phyloP scores from a whole-genome alignment of 1,140 invertebrate species.

The Camponotus pennsylvanicus region DNA sequence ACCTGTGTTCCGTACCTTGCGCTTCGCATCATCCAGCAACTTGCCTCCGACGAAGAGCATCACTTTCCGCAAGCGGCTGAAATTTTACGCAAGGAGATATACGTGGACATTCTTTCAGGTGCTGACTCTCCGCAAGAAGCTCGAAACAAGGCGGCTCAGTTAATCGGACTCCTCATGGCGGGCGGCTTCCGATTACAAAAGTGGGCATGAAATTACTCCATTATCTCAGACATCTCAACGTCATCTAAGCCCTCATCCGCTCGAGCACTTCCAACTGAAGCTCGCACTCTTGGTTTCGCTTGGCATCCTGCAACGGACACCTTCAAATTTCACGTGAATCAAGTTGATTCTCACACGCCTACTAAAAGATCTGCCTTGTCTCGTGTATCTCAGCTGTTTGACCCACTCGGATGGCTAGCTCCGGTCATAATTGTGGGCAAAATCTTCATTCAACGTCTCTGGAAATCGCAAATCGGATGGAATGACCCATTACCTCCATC shows the following conservation, averaged over 20 bases:
- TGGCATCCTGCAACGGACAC: neutral
- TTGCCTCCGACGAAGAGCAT: neutral
- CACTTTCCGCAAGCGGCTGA: constrained; percentile 11
- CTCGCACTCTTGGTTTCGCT: neutral
- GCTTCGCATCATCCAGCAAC: neutral
- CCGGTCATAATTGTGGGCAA: neutral
- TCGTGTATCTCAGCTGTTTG: neutral
- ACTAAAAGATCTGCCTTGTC: too few relatives aligned
- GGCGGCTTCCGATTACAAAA: neutral
- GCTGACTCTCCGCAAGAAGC: neutral
- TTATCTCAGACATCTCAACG: neutral
- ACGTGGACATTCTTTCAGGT: constrained; percentile 23
- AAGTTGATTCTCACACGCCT: too few relatives aligned
- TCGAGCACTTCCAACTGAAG: neutral
- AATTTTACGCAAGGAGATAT: neutral
- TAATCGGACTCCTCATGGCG: neutral
- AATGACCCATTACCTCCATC: neutral
- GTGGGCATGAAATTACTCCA: neutral
- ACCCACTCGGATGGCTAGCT: neutral
- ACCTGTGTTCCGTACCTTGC: neutral
- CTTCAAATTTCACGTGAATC: too few relatives aligned
- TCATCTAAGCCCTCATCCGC: too few relatives aligned
- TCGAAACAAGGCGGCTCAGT: neutral
- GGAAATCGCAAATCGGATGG: neutral
- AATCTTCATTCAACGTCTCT: neutral